These are phyloP conservation scores for Pagrus major DNA, from an alignment of 2,113 vertebrate species.

Conservation along the genomic window DNA sequence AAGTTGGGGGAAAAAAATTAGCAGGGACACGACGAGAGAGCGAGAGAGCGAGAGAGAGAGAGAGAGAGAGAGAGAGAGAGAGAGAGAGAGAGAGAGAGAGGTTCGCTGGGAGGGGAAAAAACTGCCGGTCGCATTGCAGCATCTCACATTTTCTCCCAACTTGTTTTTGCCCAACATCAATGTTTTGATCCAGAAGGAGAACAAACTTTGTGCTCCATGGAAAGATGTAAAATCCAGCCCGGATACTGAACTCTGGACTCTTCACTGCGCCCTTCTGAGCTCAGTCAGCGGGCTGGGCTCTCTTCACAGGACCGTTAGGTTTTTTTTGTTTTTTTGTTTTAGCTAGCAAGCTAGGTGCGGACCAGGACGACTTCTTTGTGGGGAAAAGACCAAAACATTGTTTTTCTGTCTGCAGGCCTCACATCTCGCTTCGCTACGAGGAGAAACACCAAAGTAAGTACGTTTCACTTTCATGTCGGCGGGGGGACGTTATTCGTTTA, in stretches of 20 bases:
- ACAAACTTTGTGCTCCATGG: constrained; percentile 21
- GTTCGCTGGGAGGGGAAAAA: background rate
- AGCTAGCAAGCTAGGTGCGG: constrained; percentile 15
- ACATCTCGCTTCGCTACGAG: background rate
- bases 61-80: background rate
- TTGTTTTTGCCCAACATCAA: background rate
- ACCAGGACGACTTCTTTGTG: constrained; percentile 13
- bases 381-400: background rate
- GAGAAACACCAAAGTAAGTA: constrained; percentile 72
- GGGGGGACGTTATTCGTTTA: constrained; percentile 5
- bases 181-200: background rate
- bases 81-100: background rate
- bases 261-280: constrained; percentile 32
- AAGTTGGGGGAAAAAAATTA: background rate
- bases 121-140: constrained; percentile 44
- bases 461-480: constrained; percentile 48
- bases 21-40: constrained; percentile 25
- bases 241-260: constrained; percentile 40
- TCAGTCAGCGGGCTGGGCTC: constrained; percentile 42
- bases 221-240: constrained; percentile 57
- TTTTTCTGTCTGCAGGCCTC: background rate
- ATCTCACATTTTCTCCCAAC: constrained; percentile 26
- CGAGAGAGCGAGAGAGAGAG: background rate
- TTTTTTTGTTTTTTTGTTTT: constrained; percentile 1
- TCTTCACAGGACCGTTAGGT: constrained; percentile 60